Evolutionary conservation across 2,797 vertebrate genomes (phyloP).

Genomic region (Capromys pilorides): DNA sequence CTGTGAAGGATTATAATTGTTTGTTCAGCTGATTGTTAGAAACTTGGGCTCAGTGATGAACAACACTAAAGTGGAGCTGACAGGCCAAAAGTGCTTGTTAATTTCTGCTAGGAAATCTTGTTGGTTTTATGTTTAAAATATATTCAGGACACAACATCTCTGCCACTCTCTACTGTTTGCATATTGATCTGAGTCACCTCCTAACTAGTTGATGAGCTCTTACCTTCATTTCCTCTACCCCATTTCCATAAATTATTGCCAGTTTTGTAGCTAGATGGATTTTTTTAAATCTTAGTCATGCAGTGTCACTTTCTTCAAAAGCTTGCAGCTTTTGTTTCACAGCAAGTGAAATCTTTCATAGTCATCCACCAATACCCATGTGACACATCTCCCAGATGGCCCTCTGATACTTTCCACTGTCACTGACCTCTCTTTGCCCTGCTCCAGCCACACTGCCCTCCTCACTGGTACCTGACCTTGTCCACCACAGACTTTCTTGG

Average conservation of each 20-base stretch:
- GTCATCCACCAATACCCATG: not conserved
- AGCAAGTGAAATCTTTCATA: not conserved
- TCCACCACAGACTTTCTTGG: not conserved
- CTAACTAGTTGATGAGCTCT: not conserved
- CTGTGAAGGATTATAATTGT: constrained; percentile 59
- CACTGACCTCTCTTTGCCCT: not conserved
- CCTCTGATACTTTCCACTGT: not conserved
- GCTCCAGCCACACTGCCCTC: not conserved
- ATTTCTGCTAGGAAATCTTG: constrained; percentile 1
- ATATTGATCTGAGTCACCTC: not conserved
- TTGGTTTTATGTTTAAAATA: constrained; percentile 15
- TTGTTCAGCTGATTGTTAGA: constrained; percentile 62
- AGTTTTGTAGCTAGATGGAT: not conserved
- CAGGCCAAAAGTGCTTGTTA: constrained; percentile 8
- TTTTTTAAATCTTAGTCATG: constrained; percentile 8
- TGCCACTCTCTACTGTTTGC: not conserved
- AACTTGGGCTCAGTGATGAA: constrained; percentile 32
- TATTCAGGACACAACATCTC: not conserved
- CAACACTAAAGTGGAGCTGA: constrained; percentile 45
- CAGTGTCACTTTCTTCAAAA: constrained; percentile 30
- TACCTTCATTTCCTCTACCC: not conserved
- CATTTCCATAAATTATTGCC: not conserved
- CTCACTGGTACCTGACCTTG: not conserved
- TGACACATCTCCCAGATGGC: not conserved
- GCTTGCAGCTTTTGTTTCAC: not conserved